phyloP scores from a whole-genome alignment of 2,888 invertebrate species.

The Amphipoea lucens region DNA sequence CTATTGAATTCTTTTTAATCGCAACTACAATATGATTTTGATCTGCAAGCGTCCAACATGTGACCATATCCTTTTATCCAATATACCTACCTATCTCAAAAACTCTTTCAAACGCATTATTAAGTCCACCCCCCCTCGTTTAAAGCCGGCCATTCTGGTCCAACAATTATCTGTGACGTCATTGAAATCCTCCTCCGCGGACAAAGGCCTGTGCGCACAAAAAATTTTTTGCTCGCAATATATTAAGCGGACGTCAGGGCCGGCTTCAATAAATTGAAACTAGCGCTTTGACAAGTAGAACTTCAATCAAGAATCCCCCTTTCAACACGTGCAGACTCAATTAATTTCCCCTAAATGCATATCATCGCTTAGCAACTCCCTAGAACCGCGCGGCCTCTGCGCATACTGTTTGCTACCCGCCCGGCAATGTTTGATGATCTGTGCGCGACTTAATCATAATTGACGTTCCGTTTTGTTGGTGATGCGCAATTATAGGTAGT shows the following conservation, averaged over 20 bases:
- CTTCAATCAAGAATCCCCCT: not conserved
- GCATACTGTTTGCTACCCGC: not conserved
- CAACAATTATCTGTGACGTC: not conserved
- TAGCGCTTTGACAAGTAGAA: constrained; percentile 8
- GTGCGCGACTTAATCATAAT: not conserved
- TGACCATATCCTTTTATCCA: not conserved
- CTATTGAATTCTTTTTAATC: not conserved
- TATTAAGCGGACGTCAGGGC: not conserved
- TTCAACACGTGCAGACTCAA: not conserved
- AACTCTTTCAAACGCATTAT: not conserved
- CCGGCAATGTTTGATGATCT: not conserved
- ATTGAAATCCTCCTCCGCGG: not conserved
- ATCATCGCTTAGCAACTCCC: constrained; percentile 6
- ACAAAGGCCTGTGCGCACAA: not conserved
- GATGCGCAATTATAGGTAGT: not conserved
- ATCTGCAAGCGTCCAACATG: not conserved
- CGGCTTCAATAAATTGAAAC: not conserved
- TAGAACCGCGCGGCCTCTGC: not conserved
- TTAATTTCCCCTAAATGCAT: constrained; percentile 12
- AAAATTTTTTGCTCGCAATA: not conserved
- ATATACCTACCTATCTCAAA: too few relatives aligned
- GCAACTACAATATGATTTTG: not conserved
- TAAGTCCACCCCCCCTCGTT: not conserved
- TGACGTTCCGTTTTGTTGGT: not conserved
- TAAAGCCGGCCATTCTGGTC: not conserved